Percentiles rank a stretch among this genome's conserved stretches.
Conservation (phyloP, 2,797 vertebrate species). For the Rhinatrema bivittatum region DNA sequence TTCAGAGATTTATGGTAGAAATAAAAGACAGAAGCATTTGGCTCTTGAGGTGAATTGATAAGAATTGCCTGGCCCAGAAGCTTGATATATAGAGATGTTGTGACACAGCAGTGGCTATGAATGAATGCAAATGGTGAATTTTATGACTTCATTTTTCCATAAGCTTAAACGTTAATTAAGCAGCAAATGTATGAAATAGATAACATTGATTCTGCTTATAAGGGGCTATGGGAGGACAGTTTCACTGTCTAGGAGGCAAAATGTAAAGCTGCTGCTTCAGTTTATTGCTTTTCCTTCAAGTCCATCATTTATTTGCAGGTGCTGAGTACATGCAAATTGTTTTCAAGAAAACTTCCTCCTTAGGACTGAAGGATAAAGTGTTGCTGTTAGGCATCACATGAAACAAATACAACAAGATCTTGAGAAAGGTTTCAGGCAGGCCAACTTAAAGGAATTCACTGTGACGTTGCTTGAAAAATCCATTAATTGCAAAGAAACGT, state of each 20-base stretch:
- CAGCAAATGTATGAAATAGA: slow-evolving; percentile 12
- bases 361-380: no score
- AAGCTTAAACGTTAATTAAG: slow-evolving; percentile 4
- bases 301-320: no score
- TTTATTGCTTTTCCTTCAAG: no score
- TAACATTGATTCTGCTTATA: slow-evolving; percentile 9
- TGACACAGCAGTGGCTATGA: not conserved
- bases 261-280: no score
- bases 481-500: no score
- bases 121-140: slow-evolving; percentile 11
- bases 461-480: no score
- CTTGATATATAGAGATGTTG: slow-evolving; percentile 1
- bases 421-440: no score
- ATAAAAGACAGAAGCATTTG: slow-evolving; percentile 3
- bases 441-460: no score
- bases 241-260: not conserved
- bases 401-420: no score
- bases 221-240: slow-evolving; percentile 5
- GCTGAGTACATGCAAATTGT: no score
- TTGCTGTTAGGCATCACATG: no score
- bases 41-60: not conserved
- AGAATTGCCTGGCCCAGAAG: not conserved
- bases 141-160: slow-evolving; percentile 8
- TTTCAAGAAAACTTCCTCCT: no score
- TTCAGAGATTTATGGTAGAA: slow-evolving; percentile 14